These are phyloP conservation scores for Sciurus carolinensis DNA, from an alignment of 2,797 vertebrate genomes.

Conservation along the genomic window DNA sequence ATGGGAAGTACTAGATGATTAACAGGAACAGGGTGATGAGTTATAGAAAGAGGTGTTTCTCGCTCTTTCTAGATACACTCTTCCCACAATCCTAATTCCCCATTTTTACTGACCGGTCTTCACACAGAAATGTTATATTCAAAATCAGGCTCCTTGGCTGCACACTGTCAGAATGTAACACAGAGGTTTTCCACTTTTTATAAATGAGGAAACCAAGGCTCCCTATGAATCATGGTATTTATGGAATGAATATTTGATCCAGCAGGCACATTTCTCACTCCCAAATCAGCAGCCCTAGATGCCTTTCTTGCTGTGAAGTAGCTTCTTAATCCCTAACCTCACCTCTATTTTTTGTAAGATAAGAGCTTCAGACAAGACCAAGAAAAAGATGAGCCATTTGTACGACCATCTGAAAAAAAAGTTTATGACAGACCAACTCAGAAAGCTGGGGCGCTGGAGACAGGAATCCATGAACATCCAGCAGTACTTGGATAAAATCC, in stretches of 20 bases:
- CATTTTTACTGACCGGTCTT: neutral
- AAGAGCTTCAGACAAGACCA: constrained; percentile 80
- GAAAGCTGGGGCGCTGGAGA: constrained; percentile 67
- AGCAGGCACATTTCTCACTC: neutral
- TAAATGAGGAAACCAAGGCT: neutral
- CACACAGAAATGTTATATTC: constrained; percentile 1
- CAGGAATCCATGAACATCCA: constrained; percentile 48
- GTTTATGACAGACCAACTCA: constrained; percentile 84
- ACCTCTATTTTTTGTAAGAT: constrained; percentile 75
- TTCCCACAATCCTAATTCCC: too few relatives aligned
- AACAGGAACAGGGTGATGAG: neutral
- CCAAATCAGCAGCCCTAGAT: neutral
- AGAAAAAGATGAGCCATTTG: constrained; percentile 75
- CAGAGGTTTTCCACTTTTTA: neutral
- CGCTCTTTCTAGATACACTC: neutral
- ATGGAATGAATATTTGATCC: neutral
- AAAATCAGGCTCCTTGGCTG: neutral
- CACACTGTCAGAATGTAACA: neutral
- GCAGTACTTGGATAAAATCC: constrained; percentile 70
- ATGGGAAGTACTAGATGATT: neutral
- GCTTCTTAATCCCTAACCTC: neutral
- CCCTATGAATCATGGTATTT: neutral
- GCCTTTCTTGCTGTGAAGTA: neutral
- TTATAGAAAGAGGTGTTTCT: neutral
- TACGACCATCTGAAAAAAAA: constrained; percentile 83